Percentiles rank a stretch among this genome's conserved stretches.
Conservation (phyloP, 2,888 invertebrate genomes). For the Parnassius mnemosyne region DNA sequence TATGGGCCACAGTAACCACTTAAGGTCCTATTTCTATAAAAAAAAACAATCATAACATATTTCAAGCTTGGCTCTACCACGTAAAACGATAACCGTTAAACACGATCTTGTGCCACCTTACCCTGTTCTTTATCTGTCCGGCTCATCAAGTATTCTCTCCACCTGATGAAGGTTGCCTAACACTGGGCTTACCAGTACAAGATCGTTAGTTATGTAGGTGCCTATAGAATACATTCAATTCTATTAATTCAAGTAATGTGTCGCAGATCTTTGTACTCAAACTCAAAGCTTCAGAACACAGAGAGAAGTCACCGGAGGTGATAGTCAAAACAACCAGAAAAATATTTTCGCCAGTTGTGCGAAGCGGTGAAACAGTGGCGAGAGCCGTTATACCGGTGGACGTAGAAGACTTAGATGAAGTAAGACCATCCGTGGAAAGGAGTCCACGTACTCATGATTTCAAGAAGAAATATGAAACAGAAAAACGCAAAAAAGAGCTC, state of each 20-base stretch:
- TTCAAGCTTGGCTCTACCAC: too few relatives aligned
- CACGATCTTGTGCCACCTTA: too few relatives aligned
- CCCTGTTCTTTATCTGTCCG: too few relatives aligned
- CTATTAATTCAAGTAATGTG: not conserved
- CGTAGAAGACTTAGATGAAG: conserved; percentile 65
- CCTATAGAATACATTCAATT: too few relatives aligned
- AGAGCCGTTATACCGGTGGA: conserved; percentile 74
- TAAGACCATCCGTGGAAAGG: conserved; percentile 46
- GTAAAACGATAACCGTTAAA: too few relatives aligned
- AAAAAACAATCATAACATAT: too few relatives aligned
- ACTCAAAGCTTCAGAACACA: conserved; percentile 63
- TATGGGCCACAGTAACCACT: too few relatives aligned
- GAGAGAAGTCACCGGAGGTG: conserved; percentile 80
- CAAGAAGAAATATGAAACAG: conserved; percentile 42
- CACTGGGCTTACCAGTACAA: too few relatives aligned
- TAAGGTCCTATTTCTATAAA: too few relatives aligned
- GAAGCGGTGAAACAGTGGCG: conserved; percentile 77
- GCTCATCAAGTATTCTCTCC: too few relatives aligned
- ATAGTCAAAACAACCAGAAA: conserved; percentile 90
- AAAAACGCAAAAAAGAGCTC: conserved; percentile 45
- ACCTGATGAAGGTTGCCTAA: too few relatives aligned
- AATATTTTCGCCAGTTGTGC: conserved; percentile 86
- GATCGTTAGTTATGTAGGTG: too few relatives aligned
- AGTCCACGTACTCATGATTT: conserved; percentile 37
- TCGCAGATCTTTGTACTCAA: conserved; percentile 68